Percentiles rank a stretch among this genome's conserved stretches.
Evolutionary conservation across 2,113 vertebrate genomes (phyloP).

Genomic region (Amblyornis subalaris): DNA sequence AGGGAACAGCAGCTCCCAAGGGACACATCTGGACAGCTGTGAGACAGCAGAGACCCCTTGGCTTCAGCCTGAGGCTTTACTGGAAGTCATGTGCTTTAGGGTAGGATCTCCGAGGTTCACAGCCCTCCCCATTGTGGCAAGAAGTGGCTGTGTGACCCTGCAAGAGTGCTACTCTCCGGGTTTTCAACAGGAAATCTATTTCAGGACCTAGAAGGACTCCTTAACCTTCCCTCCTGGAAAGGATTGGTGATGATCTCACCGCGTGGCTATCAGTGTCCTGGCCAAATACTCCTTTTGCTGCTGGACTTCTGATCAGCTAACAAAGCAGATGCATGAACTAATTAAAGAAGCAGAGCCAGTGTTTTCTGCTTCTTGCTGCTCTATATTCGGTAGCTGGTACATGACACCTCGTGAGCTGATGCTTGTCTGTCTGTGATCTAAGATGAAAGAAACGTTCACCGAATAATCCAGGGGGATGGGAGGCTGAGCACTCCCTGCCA

Average conservation of each 20-base stretch:
- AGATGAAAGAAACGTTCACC: conserved; percentile 42
- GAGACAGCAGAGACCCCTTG: neutral
- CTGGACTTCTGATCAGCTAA: conserved; percentile 35
- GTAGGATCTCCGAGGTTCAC: neutral
- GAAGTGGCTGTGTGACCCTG: neutral
- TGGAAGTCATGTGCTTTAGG: neutral
- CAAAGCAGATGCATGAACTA: conserved; percentile 48
- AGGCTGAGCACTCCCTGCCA: neutral
- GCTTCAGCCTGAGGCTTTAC: neutral
- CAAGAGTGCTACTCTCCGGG: neutral
- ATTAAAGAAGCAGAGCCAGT: conserved; percentile 34
- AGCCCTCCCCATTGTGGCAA: neutral
- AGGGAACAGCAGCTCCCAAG: neutral
- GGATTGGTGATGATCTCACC: conserved; percentile 32
- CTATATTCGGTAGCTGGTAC: conserved; percentile 55
- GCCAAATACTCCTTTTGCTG: conserved; percentile 52
- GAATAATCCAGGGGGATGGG: conserved; percentile 26
- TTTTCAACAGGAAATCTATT: conserved; percentile 67
- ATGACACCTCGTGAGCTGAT: conserved; percentile 52
- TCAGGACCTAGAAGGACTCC: neutral
- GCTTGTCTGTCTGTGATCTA: conserved; percentile 41
- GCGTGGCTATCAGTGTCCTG: conserved; percentile 40
- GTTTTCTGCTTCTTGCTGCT: conserved; percentile 43
- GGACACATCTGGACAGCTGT: neutral
- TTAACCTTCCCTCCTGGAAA: conserved; percentile 43